Conservation (phyloP, 1,140 invertebrate species). For the Pararge aegeria region DNA sequence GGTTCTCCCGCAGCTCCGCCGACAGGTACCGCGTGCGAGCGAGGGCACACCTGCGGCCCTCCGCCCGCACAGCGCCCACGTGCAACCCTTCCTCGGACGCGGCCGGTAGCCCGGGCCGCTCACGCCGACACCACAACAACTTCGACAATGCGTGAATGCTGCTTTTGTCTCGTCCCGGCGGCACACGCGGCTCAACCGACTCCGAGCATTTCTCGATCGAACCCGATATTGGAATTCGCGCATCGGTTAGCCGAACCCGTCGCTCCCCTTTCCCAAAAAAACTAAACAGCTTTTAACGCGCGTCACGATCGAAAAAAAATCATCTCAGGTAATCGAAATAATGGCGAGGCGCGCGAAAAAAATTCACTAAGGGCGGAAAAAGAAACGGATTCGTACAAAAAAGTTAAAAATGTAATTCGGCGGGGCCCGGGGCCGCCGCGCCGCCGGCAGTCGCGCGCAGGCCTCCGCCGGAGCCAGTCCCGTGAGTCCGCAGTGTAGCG, state of each 20-base stretch:
- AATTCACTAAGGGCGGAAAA: constrained; percentile 75
- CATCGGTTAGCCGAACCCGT: constrained; percentile 67
- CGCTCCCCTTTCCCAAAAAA: constrained; percentile 73
- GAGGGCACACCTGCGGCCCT: too few relatives aligned
- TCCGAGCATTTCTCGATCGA: constrained; percentile 52
- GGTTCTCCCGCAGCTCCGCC: too few relatives aligned
- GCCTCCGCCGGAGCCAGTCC: constrained; percentile 15
- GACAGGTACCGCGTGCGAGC: too few relatives aligned
- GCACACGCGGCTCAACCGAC: constrained; percentile 21
- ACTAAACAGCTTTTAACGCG: constrained; percentile 76
- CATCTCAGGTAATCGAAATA: constrained; percentile 78
- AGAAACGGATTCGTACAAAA: constrained; percentile 76
- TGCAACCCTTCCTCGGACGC: too few relatives aligned
- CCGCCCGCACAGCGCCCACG: too few relatives aligned
- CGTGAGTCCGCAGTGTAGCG: background rate
- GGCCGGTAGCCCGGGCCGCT: too few relatives aligned
- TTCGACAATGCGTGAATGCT: too few relatives aligned
- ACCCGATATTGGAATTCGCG: constrained; percentile 74
- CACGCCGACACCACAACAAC: too few relatives aligned
- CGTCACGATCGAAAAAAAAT: constrained; percentile 62
- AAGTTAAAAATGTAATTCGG: constrained; percentile 69
- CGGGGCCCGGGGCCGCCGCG: constrained; percentile 22
- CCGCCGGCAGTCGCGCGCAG: constrained; percentile 33
- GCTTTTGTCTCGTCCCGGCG: too few relatives aligned
- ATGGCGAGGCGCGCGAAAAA: constrained; percentile 72